These are phyloP conservation scores for Ischnus inquisitorius DNA, from an alignment of 2,888 invertebrate species.

Conservation along the genomic window DNA sequence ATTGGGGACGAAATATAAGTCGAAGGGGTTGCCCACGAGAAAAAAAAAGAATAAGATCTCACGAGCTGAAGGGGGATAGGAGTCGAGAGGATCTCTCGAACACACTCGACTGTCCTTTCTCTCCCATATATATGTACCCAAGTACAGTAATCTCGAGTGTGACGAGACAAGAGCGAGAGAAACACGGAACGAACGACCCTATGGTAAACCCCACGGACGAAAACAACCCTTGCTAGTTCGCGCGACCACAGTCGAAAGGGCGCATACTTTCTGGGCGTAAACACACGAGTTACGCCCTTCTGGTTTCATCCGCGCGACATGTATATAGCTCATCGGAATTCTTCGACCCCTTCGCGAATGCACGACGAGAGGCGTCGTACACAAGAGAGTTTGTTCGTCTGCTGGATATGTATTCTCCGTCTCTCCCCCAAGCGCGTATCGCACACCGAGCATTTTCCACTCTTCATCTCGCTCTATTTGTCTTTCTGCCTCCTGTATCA, in stretches of 20 bases:
- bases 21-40: slow-evolving; percentile 22
- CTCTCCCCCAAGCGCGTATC: slow-evolving; percentile 39
- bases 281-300: no score
- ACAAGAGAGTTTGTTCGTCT: slow-evolving; percentile 16
- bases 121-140: not conserved
- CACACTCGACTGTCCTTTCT: slow-evolving; percentile 60
- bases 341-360: slow-evolving; percentile 41
- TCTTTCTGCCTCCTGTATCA: slow-evolving; percentile 44
- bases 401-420: slow-evolving; percentile 31
- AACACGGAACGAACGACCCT: slow-evolving; percentile 27
- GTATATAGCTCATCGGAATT: slow-evolving; percentile 41
- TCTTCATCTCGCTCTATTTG: slow-evolving; percentile 57
- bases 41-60: slow-evolving; percentile 25
- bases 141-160: slow-evolving; percentile 32
- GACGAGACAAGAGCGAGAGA: slow-evolving; percentile 40
- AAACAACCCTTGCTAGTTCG: slow-evolving; percentile 68
- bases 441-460: slow-evolving; percentile 31
- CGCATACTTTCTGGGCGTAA: no score
- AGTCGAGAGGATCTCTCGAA: slow-evolving; percentile 62
- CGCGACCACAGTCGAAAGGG: no score
- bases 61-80: slow-evolving; percentile 9
- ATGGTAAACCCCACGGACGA: slow-evolving; percentile 63
- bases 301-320: not conserved
- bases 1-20: slow-evolving; percentile 31
- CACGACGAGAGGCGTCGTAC: slow-evolving; percentile 5